These are phyloP conservation scores for Drosophila nigrodunni DNA, from an alignment of 1,140 invertebrate species.

Conservation along the genomic window DNA sequence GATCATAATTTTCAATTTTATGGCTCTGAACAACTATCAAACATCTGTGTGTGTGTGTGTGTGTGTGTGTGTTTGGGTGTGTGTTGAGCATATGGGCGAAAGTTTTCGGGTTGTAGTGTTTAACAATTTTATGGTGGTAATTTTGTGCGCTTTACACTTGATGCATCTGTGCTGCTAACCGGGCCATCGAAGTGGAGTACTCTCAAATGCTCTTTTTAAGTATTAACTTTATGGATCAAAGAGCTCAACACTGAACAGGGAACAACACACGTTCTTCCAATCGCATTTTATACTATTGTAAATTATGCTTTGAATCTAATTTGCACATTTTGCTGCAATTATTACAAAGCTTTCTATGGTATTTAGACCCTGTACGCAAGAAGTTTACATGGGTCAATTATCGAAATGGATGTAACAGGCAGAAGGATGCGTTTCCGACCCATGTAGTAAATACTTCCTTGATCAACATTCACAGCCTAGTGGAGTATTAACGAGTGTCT, in stretches of 20 bases:
- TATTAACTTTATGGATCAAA: conserved; percentile 37
- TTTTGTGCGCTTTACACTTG: conserved; percentile 52
- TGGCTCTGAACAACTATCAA: conserved; percentile 33
- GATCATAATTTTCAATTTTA: conserved; percentile 54
- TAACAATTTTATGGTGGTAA: conserved; percentile 46
- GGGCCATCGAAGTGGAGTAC: conserved; percentile 27
- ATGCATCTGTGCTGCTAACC: conserved; percentile 45
- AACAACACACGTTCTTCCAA: too few species aligned
- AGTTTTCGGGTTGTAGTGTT: conserved; percentile 38
- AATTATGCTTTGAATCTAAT: too few species aligned
- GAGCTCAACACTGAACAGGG: background rate
- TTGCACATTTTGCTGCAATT: too few species aligned
- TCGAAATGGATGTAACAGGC: too few species aligned
- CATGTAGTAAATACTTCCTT: too few species aligned
- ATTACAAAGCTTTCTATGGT: too few species aligned
- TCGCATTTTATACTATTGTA: too few species aligned
- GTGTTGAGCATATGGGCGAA: conserved; percentile 41
- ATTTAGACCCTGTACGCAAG: too few species aligned
- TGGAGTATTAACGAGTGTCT: too few species aligned
- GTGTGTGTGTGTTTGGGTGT: conserved; percentile 12
- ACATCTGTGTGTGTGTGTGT: conserved; percentile 16
- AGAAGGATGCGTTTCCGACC: too few species aligned
- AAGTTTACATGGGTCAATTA: too few species aligned
- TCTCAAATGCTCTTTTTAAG: conserved; percentile 24
- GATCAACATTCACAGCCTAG: too few species aligned